Evolutionary conservation across 2,888 invertebrate species (phyloP).

Genomic region (Pandemis cinnamomeana): DNA sequence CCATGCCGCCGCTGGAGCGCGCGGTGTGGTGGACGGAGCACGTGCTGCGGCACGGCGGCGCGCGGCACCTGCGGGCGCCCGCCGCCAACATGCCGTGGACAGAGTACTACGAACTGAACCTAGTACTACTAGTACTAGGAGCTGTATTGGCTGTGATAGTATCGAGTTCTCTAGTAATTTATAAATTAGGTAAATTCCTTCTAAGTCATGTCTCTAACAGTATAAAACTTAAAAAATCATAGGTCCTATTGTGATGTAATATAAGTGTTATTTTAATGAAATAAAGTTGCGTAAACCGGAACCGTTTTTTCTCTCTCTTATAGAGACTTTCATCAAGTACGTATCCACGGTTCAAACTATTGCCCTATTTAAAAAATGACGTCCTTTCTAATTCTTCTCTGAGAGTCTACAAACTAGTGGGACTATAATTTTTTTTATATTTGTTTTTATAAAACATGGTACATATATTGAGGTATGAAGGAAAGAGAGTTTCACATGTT

Average conservation of each 20-base stretch:
- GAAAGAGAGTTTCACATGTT: too few species aligned
- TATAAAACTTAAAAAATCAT: not conserved
- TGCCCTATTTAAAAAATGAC: too few species aligned
- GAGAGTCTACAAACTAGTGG: too few species aligned
- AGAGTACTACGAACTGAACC: constrained; percentile 50
- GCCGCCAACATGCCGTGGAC: constrained; percentile 49
- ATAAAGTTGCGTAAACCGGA: too few species aligned
- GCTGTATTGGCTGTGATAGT: not conserved
- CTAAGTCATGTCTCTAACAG: not conserved
- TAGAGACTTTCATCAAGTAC: too few species aligned
- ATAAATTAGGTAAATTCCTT: not conserved
- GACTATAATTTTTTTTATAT: too few species aligned
- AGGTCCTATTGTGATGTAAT: not conserved
- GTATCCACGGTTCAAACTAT: too few species aligned
- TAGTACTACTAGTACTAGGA: constrained; percentile 41
- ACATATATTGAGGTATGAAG: too few species aligned
- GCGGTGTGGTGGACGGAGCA: constrained; percentile 62
- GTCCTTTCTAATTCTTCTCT: too few species aligned
- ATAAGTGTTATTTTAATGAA: too few species aligned
- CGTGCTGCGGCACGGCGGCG: constrained; percentile 54
- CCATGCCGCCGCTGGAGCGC: constrained; percentile 47
- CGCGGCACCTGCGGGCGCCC: constrained; percentile 52
- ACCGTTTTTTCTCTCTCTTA: too few species aligned
- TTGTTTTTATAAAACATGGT: too few species aligned
- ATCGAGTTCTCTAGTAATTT: not conserved